These are phyloP conservation scores for Strix aluco DNA, from an alignment of 2,113 vertebrate species.

Conservation along the genomic window DNA sequence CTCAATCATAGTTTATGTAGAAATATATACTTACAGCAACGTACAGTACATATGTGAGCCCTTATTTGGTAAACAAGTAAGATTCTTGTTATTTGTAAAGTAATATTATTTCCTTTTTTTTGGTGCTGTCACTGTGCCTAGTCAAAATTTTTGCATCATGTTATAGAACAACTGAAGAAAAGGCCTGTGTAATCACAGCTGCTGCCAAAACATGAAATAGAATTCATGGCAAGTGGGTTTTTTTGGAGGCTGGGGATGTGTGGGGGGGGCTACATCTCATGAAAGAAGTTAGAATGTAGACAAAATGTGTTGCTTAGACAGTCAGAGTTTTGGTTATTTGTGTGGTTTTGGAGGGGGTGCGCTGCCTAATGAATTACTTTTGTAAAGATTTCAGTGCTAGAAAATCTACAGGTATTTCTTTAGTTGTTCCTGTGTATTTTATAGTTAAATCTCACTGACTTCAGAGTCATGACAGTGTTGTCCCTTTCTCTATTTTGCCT, in stretches of 20 bases:
- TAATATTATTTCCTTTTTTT: neutral
- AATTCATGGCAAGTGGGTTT: conserved; percentile 83
- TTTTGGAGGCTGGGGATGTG: neutral
- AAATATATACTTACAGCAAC: too few relatives aligned
- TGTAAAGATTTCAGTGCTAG: neutral
- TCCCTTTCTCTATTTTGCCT: neutral
- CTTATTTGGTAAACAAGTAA: neutral
- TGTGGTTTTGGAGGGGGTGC: neutral
- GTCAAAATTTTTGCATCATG: conserved; percentile 82
- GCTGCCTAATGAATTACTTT: neutral
- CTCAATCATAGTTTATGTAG: too few relatives aligned
- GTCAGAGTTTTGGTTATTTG: too few relatives aligned
- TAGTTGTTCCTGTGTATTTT: neutral
- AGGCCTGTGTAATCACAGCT: conserved; percentile 83
- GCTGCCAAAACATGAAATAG: conserved; percentile 87
- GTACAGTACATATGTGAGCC: neutral
- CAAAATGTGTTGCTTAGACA: neutral
- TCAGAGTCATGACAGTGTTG: too few relatives aligned
- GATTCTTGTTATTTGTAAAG: neutral
- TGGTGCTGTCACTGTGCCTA: conserved; percentile 11
- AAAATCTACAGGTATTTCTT: neutral
- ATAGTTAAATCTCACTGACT: neutral
- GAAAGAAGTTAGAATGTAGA: too few relatives aligned
- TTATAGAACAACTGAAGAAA: conserved; percentile 81
- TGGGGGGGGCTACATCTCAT: too few relatives aligned